Percentiles rank a stretch among this genome's conserved stretches.
Evolutionary conservation across 1,140 invertebrate genomes (phyloP).

Genomic region (Homarus americanus): DNA sequence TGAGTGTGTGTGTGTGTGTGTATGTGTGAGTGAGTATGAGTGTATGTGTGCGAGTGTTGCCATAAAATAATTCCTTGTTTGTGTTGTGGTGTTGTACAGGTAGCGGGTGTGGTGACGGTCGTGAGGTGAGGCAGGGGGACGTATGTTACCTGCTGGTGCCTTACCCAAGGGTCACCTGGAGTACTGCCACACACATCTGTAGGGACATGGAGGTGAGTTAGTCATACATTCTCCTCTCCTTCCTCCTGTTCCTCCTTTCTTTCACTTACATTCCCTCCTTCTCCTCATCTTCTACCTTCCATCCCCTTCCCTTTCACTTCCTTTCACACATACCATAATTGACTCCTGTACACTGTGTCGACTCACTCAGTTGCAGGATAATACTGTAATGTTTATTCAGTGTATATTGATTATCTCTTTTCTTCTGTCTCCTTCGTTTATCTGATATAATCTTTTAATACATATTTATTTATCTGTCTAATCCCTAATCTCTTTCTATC

Average conservation of each 20-base stretch:
- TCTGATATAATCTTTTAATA: no score
- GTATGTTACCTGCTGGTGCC: constrained; percentile 86
- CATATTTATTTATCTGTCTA: no score
- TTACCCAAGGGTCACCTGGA: constrained; percentile 86
- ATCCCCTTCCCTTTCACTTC: neutral
- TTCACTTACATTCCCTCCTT: neutral
- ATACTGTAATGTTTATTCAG: no score
- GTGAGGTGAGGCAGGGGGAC: constrained; percentile 54
- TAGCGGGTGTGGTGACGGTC: constrained; percentile 54
- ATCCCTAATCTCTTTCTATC: neutral
- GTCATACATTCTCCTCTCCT: neutral
- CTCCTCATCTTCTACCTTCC: neutral
- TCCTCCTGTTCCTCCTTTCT: neutral
- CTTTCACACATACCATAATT: constrained; percentile 4
- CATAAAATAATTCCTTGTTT: no score
- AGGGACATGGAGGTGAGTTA: constrained; percentile 81
- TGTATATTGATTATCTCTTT: no score
- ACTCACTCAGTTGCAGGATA: no score
- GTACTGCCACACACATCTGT: constrained; percentile 86
- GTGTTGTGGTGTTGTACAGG: constrained; percentile 77
- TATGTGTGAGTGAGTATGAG: neutral
- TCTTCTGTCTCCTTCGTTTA: no score
- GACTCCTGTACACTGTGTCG: no score
- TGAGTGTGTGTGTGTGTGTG: constrained; percentile 2
- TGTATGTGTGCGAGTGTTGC: neutral